These are phyloP conservation scores for Myocastor coypus DNA, from an alignment of 2,113 vertebrate genomes.

Conservation along the genomic window DNA sequence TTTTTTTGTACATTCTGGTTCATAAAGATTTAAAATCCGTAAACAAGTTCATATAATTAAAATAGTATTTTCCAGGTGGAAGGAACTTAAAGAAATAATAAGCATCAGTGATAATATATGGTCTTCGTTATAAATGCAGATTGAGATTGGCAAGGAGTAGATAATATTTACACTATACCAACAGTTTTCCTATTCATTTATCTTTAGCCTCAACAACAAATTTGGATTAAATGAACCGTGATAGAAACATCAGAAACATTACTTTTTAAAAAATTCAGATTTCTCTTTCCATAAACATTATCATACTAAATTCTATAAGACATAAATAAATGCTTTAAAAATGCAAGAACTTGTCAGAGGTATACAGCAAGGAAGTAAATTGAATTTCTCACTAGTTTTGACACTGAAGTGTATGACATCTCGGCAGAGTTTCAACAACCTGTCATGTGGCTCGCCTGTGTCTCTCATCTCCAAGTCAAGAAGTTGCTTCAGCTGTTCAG, in stretches of 20 bases:
- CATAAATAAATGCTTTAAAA: constrained; percentile 25
- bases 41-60: neutral
- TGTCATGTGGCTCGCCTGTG: constrained; percentile 87
- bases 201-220: constrained; percentile 7
- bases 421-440: constrained; percentile 88
- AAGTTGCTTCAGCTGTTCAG: constrained; percentile 88
- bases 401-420: constrained; percentile 92
- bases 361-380: neutral
- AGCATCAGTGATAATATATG: neutral
- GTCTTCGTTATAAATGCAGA: neutral
- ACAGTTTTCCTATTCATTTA: neutral
- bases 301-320: neutral
- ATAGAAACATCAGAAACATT: neutral
- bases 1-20: neutral
- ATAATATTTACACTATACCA: neutral
- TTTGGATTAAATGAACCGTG: neutral
- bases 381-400: constrained; percentile 89
- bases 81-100: neutral
- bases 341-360: neutral
- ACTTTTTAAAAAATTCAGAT: neutral
- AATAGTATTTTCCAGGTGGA: neutral
- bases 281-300: neutral
- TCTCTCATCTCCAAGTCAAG: constrained; percentile 92
- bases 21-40: constrained; percentile 5
- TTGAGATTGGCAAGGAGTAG: neutral